These are phyloP conservation scores for Petaurus breviceps DNA, from an alignment of 2,113 vertebrate species.

Conservation along the genomic window DNA sequence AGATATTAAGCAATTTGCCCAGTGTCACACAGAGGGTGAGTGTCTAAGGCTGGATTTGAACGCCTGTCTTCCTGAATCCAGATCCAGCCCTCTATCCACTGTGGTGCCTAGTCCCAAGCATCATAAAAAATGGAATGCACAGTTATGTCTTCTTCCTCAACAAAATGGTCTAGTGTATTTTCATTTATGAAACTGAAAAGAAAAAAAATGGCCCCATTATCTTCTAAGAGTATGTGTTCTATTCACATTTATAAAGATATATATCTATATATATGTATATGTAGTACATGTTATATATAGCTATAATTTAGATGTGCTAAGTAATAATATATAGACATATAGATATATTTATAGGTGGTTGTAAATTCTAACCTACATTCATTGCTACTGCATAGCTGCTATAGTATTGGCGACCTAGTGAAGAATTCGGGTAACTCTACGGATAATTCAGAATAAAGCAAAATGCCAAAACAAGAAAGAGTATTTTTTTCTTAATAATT, in stretches of 20 bases:
- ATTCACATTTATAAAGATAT: no score
- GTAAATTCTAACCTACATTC: neutral
- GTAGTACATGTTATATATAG: neutral
- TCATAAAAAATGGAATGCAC: neutral
- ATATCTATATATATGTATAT: neutral
- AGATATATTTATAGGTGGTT: neutral
- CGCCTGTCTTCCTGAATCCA: neutral
- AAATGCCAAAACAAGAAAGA: neutral
- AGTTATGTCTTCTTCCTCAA: neutral
- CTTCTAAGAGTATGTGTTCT: neutral
- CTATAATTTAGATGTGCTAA: neutral
- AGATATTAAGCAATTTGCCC: neutral
- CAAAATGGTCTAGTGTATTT: neutral
- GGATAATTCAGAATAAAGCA: neutral
- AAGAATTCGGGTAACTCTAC: neutral
- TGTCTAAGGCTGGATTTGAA: neutral
- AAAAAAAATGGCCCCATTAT: neutral
- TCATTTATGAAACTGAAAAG: neutral
- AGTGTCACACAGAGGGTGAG: neutral
- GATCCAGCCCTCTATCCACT: neutral
- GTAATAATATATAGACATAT: neutral
- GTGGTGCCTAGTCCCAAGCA: neutral
- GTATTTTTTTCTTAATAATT: neutral
- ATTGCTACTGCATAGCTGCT: neutral
- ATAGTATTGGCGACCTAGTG: neutral